Evolutionary conservation across 2,888 invertebrate species (phyloP), one percentile per base, ranked within the genome.

Genomic region (Cosmia trapezina): DNA sequence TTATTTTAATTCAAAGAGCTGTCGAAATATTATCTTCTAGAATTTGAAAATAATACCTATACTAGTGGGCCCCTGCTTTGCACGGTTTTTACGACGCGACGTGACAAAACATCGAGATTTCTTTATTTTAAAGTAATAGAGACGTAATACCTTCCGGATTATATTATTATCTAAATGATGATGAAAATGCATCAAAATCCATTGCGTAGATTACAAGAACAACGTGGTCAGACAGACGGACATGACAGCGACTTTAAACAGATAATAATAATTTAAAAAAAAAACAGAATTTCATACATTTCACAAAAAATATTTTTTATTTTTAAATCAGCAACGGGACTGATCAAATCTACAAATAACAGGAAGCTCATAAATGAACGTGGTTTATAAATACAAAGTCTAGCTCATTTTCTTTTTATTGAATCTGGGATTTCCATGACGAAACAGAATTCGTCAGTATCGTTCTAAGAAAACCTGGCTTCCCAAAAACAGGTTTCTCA

Each of bases 361-460:
- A 70, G 62, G 70, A 76, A 59, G 4, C 41, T 57, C 3, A 56
- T 43, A 75, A 69, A 68, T 33, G 8, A 75, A 41, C 12, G 1
- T 17, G 43, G 22, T 78, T 60, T 28, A 72, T 61, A 75, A 75
- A 76, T 76, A 68, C 28, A 1, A 11, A 47, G 8, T 43, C 60
- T 54, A 69, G 41, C 41, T 41, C 14, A 37, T 51, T 51, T 45
- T 8, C 3, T 75, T 70, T 74, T 28, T 28, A 3, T 28, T 28
- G 28, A 47, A 56, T 63, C 47, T 43, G n/a, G 17, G 41, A 53
- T 53, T 72, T 45, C 22, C 5, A 61, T 70, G 45, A 70, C 45
- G 70, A 37, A 37, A 37, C 22, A 17, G 9, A 43, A 37, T 12
- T 41, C 45, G 41, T 54, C 19, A 57, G n/a, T 33, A 33, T 19